These are phyloP conservation scores for Colinus virginianus DNA, from an alignment of 2,113 vertebrate species.

Conservation along the genomic window DNA sequence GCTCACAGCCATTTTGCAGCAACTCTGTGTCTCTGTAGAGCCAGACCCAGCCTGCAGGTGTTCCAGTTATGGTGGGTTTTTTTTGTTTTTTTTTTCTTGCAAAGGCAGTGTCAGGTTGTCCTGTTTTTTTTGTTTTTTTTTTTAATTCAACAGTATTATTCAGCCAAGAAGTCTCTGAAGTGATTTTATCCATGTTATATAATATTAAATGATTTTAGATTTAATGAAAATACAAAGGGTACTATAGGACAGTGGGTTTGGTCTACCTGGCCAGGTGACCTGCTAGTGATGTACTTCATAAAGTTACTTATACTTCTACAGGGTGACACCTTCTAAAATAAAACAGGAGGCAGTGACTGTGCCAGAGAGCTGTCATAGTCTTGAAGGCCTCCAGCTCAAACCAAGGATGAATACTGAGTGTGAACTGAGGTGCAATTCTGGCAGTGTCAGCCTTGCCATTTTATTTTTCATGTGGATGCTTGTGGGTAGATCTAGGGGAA, in stretches of 20 bases:
- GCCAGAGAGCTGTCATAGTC: neutral
- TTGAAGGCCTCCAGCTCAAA: slow-evolving; percentile 7
- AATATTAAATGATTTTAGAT: slow-evolving; percentile 52
- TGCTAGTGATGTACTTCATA: slow-evolving; percentile 16
- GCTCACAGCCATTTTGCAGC: slow-evolving; percentile 42
- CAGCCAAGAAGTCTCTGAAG: slow-evolving; percentile 22
- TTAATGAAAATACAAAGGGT: slow-evolving; percentile 52
- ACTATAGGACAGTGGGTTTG: slow-evolving; percentile 14
- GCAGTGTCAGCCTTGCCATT: neutral
- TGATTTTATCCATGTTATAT: slow-evolving; percentile 42
- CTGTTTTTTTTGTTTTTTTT: neutral
- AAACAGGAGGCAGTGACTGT: neutral
- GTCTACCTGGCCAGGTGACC: slow-evolving; percentile 41
- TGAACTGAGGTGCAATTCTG: neutral
- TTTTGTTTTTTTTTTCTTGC: neutral
- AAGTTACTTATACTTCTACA: slow-evolving; percentile 25
- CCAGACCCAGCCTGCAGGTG: neutral
- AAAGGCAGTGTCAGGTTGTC: slow-evolving; percentile 14
- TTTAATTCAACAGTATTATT: neutral
- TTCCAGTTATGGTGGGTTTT: neutral
- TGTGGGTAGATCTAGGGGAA: slow-evolving; percentile 8
- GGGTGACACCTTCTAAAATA: neutral
- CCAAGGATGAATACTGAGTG: slow-evolving; percentile 22
- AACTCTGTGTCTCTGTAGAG: neutral
- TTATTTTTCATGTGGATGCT: neutral